Evolutionary conservation across 2,888 invertebrate genomes (phyloP).

Genomic region (Teleiodes luculella): DNA sequence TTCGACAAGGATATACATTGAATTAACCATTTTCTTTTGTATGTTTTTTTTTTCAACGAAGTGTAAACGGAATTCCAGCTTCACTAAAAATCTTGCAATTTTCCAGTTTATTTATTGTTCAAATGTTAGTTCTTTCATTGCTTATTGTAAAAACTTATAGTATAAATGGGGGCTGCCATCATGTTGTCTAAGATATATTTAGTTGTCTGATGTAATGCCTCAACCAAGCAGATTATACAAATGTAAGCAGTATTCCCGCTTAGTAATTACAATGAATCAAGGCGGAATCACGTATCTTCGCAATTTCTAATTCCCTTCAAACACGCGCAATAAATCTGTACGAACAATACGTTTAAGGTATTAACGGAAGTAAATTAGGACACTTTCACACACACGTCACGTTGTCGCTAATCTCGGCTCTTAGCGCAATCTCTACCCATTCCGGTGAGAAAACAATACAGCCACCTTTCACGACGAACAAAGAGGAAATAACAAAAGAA

Average conservation of each 20-base stretch:
- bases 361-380: constrained; percentile 56
- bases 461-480: constrained; percentile 66
- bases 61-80: no score
- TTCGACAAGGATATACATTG: constrained; percentile 50
- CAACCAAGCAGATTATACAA: background rate
- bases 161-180: background rate
- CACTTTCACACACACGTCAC: constrained; percentile 63
- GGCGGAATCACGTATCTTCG: constrained; percentile 3
- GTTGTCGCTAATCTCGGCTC: constrained; percentile 72
- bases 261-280: constrained; percentile 4
- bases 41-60: constrained; percentile 31
- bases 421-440: constrained; percentile 69
- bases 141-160: no score
- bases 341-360: constrained; percentile 35
- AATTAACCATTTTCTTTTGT: constrained; percentile 57
- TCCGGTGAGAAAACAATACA: constrained; percentile 69
- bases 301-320: constrained; percentile 6
- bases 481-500: constrained; percentile 72
- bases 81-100: no score
- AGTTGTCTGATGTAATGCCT: background rate
- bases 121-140: no score
- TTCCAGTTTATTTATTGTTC: no score
- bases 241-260: constrained; percentile 1
- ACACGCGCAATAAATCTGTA: constrained; percentile 8
- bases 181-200: background rate